phyloP scores from a whole-genome alignment of 2,888 invertebrate genomes.

The Seira musarum region DNA sequence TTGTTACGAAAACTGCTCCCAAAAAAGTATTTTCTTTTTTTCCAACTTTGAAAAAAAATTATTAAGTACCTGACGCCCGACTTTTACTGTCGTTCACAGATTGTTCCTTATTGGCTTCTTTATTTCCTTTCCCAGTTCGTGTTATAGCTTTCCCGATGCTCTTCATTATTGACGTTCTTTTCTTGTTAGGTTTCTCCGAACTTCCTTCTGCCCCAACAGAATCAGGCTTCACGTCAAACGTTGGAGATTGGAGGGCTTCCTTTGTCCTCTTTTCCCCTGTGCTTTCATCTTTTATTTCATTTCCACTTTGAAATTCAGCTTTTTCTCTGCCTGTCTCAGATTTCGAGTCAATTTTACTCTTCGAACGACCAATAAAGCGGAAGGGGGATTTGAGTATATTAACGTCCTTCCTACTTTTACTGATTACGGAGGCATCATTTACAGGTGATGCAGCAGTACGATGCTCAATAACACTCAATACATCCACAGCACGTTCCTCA shows the following conservation, averaged over 20 bases:
- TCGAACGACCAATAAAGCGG: slow-evolving; percentile 29
- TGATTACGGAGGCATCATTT: neutral
- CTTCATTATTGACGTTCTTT: slow-evolving; percentile 39
- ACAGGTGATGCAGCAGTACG: neutral
- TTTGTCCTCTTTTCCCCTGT: neutral
- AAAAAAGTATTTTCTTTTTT: neutral
- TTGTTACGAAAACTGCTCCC: too few species aligned
- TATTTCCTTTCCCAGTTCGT: slow-evolving; percentile 4
- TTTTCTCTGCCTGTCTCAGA: neutral
- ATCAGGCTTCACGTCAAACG: neutral
- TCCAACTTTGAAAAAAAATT: slow-evolving; percentile 20
- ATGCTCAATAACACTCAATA: slow-evolving; percentile 20
- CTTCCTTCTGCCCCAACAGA: neutral
- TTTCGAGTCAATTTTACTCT: slow-evolving; percentile 14
- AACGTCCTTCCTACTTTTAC: neutral
- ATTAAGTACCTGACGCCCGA: neutral
- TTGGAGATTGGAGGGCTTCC: neutral
- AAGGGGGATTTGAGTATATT: slow-evolving; percentile 30
- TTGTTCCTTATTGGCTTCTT: slow-evolving; percentile 17
- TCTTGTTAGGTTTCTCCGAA: slow-evolving; percentile 33
- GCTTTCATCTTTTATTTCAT: neutral
- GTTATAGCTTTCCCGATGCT: slow-evolving; percentile 28
- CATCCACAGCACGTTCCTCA: slow-evolving; percentile 12
- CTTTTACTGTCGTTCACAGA: neutral
- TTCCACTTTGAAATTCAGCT: neutral